A percentile compares a stretch with the other conserved stretches of the same genome.
Evolutionary conservation across 2,113 vertebrate genomes (phyloP).

Genomic region (Candoia aspera): DNA sequence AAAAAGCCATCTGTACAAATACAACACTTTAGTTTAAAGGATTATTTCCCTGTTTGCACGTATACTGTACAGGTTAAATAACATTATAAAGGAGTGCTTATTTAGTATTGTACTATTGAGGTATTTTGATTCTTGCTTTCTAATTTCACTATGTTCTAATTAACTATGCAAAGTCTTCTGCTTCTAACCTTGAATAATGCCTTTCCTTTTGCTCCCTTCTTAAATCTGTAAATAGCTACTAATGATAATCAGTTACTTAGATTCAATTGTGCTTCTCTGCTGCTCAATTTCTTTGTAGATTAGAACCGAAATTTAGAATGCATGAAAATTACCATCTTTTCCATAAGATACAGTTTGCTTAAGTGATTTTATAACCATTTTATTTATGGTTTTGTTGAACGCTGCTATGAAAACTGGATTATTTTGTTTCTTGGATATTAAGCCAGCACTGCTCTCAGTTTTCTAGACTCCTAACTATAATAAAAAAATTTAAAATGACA

Average conservation of each 20-base stretch:
- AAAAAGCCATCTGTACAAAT: constrained; percentile 3
- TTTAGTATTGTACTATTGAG: neutral
- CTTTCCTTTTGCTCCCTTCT: neutral
- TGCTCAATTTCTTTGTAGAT: neutral
- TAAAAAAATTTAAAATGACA: neutral
- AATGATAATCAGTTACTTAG: constrained; percentile 9
- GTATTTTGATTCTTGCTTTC: neutral
- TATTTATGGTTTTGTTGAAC: neutral
- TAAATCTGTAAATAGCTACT: constrained; percentile 6
- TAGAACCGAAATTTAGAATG: neutral
- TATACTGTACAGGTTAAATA: constrained; percentile 1
- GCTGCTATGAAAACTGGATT: neutral
- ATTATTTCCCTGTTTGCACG: neutral
- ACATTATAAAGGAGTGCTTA: neutral
- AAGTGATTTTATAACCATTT: neutral
- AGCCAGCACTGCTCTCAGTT: neutral
- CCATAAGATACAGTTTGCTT: neutral
- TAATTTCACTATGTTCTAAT: neutral
- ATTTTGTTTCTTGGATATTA: neutral
- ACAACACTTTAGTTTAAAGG: neutral
- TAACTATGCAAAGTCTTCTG: neutral
- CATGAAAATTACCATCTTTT: constrained; percentile 1
- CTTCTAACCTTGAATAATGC: neutral
- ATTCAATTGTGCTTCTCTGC: neutral
- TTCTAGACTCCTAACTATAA: neutral